These are phyloP conservation scores for Cheiracanthium punctorium DNA, from an alignment of 2,888 invertebrate genomes.

Conservation along the genomic window DNA sequence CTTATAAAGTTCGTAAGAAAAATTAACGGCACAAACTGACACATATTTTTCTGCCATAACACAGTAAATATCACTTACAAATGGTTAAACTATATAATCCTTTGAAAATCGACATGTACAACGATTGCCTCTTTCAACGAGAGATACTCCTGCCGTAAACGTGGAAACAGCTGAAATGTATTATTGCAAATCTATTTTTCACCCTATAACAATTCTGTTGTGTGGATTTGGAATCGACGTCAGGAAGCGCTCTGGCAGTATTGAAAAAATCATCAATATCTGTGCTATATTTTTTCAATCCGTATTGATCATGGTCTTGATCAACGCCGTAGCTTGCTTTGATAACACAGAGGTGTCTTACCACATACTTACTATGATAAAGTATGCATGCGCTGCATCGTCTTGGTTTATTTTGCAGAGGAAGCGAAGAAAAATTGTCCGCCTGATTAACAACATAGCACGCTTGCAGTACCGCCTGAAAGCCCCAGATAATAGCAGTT, in stretches of 20 bases:
- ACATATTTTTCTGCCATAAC: too few species aligned
- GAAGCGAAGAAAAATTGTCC: not conserved
- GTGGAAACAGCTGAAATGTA: too few species aligned
- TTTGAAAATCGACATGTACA: too few species aligned
- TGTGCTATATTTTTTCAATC: not conserved
- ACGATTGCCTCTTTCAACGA: too few species aligned
- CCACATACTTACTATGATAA: constrained; percentile 25
- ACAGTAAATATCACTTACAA: too few species aligned
- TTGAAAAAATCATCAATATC: not conserved
- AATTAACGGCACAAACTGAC: too few species aligned
- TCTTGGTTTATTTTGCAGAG: constrained; percentile 26
- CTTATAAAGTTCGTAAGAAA: too few species aligned
- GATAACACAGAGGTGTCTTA: constrained; percentile 26
- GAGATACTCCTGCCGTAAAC: too few species aligned
- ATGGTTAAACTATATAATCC: too few species aligned
- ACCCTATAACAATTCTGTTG: not conserved
- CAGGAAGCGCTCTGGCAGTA: not conserved
- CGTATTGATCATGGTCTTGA: not conserved
- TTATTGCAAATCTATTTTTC: not conserved
- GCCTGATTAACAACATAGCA: not conserved
- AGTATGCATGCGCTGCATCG: constrained; percentile 19
- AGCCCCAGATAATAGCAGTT: not conserved
- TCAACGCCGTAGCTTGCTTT: constrained; percentile 21
- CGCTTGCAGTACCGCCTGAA: not conserved
- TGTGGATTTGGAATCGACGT: not conserved